Base-by-base conservation (phyloP, 2,888 invertebrate genomes). In the Pristionchus fissidentatus region DNA sequence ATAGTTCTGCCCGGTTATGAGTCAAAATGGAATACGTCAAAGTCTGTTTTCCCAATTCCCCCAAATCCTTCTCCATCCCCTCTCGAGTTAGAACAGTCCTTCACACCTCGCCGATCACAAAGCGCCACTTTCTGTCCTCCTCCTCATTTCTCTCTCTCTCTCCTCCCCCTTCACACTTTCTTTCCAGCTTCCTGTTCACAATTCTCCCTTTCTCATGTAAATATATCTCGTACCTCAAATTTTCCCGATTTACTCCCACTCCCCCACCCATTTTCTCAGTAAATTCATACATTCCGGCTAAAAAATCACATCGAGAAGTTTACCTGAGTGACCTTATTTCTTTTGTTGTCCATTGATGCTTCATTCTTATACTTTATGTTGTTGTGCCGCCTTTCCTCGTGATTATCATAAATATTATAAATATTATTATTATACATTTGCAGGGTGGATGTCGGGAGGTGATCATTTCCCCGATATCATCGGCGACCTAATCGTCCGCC, bases 391-490 rank as follows among this genome's bases (percentile, higher is more conserved):
- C n/a, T n/a, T n/a, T n/a, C n/a, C n/a, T n/a, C n/a, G n/a, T n/a
- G n/a, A n/a, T n/a, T n/a, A n/a, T n/a, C n/a, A n/a, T n/a, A n/a
- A n/a, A n/a, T n/a, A n/a, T n/a, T n/a, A n/a, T n/a, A n/a, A n/a
- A 49, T 49, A 49, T 49, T 49, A 49, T 49, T 10, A 49, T 49
- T 49, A 49, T 49, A 49, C 49, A 49, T 49, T 13, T 49, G n/a
- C n/a, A n/a, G n/a, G n/a, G n/a, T n/a, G n/a, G n/a, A n/a, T 70
- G 70, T 35, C 70, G n/a, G n/a, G n/a, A n/a, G n/a, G 49, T 49
- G 49, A 10, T 75, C 75, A 49, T 19, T 75, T 75, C 49, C 49
- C 75, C 22, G 49, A 49, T 19, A 46, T 49, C 49, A 15, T 75
- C 3, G 32, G 46, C 41, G 49, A 46, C 41, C 49, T 52, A 3